Conservation (phyloP, 2,797 vertebrate species). For the Cynodonichthys magdalenae region DNA sequence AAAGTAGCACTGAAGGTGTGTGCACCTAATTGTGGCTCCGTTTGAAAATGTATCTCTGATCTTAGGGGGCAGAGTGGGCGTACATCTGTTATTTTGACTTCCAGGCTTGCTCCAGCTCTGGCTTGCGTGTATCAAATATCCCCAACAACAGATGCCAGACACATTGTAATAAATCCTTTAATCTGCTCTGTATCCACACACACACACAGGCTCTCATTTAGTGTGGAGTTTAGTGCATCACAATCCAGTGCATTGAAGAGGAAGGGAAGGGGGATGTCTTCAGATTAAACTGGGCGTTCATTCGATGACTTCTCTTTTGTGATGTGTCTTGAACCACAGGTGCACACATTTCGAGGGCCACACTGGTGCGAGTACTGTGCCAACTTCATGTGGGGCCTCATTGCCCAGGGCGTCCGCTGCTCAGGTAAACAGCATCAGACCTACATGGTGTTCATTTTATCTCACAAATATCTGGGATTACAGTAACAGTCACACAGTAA, state of each 20-base stretch:
- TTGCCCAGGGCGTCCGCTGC: constrained; percentile 96
- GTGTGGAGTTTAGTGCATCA: constrained; percentile 43
- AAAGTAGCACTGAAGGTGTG: constrained; percentile 34
- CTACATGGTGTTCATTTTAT: not conserved
- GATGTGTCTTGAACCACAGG: constrained; percentile 73
- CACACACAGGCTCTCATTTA: constrained; percentile 63
- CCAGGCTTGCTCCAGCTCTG: constrained; percentile 29
- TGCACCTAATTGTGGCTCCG: constrained; percentile 30
- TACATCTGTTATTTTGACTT: constrained; percentile 70
- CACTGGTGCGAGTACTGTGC: constrained; percentile 99
- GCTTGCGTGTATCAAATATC: constrained; percentile 59
- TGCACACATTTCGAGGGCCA: constrained; percentile 95
- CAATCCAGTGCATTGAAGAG: constrained; percentile 36
- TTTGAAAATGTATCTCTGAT: constrained; percentile 41
- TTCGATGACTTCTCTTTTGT: constrained; percentile 2
- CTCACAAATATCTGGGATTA: not conserved
- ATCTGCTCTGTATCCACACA: constrained; percentile 64
- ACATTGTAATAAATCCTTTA: constrained; percentile 76
- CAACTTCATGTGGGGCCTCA: constrained; percentile 99
- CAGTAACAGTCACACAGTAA: not conserved
- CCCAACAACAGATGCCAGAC: constrained; percentile 73
- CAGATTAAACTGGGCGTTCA: constrained; percentile 18
- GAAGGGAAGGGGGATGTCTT: constrained; percentile 5
- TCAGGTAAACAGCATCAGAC: constrained; percentile 85
- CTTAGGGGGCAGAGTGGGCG: constrained; percentile 33